Evolutionary conservation across 2,888 invertebrate genomes (phyloP), one percentile per base, ranked within the genome.

Genomic region (Heliconius erato): DNA sequence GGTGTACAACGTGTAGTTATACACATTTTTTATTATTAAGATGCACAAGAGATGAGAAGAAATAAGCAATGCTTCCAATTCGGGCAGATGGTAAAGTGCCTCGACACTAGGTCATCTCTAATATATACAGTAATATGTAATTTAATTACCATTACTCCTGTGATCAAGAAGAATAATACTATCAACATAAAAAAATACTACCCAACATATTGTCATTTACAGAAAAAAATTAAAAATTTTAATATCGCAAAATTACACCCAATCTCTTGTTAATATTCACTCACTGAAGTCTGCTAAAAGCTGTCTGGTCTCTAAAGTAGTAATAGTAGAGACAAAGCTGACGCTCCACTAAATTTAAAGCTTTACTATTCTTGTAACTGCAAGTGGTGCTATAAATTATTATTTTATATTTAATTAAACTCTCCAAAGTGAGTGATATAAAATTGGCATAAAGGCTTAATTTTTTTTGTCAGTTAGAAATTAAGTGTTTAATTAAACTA

Each of bases 191-290:
- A 32, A 7, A 67, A 26, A 23, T 16, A 44, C 7, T 16, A 1
- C 26, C 14, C n/a, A 26, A 26, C 6, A 44, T 12, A 44, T 40
- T 4, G 26, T 44, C n/a, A n/a, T 40, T 26, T 12, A 63, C 1
- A 26, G 19, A 59, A 79, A 59, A 26, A 16, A n/a, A 12, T 19
- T 2, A 16, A 71, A 71, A 79, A 71, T 32, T 26, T 69, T 79
- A 71, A 79, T 79, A 32, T 72, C 32, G 28, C 28, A 40, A 40
- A 72, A 79, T 26, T 63, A 40, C 40, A 63, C 2, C 19, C 59
- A 72, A 72, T 79, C 63, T 63, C 28, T 63, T 79, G 44, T 65
- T 72, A 72, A 63, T 72, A n/a, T n/a, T 71, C 59, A 71, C 71
- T 40, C 63, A 63, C 6, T n/a, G 63, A 72, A 32, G 35, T 79